These are phyloP conservation scores for Physella acuta DNA, from an alignment of 1,140 invertebrate species.

Conservation along the genomic window DNA sequence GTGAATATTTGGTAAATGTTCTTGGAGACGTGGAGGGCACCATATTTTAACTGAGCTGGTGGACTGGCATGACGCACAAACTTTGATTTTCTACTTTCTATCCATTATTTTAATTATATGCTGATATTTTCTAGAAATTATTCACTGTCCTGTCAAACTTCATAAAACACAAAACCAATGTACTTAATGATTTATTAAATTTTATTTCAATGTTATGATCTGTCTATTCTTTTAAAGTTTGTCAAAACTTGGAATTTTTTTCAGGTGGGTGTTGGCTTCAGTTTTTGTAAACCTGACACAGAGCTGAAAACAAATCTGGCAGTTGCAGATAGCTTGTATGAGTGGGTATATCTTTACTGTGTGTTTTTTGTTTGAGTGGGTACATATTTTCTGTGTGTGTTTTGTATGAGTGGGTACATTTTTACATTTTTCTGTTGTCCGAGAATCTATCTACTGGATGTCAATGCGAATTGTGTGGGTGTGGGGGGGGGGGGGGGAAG, in stretches of 20 bases:
- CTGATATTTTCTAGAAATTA: slow-evolving; percentile 2
- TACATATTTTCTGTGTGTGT: too few relatives aligned
- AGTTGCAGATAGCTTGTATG: slow-evolving; percentile 22
- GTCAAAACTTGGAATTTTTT: background rate
- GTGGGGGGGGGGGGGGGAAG: too few relatives aligned
- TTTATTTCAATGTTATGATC: background rate
- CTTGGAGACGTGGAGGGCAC: too few relatives aligned
- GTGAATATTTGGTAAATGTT: background rate
- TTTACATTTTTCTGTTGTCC: too few relatives aligned
- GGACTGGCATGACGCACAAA: too few relatives aligned
- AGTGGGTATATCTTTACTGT: too few relatives aligned
- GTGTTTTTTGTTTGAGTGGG: too few relatives aligned
- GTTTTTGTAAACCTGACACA: slow-evolving; percentile 11
- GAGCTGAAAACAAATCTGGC: slow-evolving; percentile 8
- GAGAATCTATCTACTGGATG: too few relatives aligned
- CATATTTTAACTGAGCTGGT: too few relatives aligned
- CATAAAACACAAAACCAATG: background rate
- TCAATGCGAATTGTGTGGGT: too few relatives aligned
- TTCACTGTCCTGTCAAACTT: background rate
- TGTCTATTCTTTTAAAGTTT: too few relatives aligned
- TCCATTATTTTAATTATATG: background rate
- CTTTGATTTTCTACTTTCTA: background rate
- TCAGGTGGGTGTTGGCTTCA: slow-evolving; percentile 28
- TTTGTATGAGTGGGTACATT: too few relatives aligned
- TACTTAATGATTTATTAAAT: background rate